These are phyloP conservation scores for Zaprionus ghesquierei DNA, from an alignment of 1,140 invertebrate genomes.

Conservation along the genomic window DNA sequence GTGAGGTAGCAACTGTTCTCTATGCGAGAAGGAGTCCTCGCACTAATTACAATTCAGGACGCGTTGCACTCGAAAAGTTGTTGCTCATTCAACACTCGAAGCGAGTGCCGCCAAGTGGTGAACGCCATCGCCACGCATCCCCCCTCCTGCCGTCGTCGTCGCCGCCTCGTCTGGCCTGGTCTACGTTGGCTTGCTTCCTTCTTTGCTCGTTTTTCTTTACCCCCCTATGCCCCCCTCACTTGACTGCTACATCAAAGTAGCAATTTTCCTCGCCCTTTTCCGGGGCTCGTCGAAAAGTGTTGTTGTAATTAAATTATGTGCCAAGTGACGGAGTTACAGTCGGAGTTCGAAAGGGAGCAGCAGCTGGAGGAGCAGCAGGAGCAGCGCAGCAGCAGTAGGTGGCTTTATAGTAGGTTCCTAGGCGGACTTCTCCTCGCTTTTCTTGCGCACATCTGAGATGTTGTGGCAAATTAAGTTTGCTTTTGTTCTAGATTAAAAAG, in stretches of 20 bases:
- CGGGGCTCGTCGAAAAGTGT: constrained; percentile 21
- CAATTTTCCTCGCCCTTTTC: constrained; percentile 20
- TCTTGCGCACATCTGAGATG: constrained; percentile 43
- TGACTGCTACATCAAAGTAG: constrained; percentile 41
- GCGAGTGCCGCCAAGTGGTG: constrained; percentile 32
- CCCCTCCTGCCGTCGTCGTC: neutral
- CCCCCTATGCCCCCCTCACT: neutral
- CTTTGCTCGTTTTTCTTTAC: neutral
- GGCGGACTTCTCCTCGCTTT: constrained; percentile 12
- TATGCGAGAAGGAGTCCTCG: neutral
- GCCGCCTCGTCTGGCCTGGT: neutral
- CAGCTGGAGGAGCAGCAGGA: neutral
- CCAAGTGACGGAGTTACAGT: constrained; percentile 45
- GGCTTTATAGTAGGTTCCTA: neutral
- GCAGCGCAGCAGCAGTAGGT: neutral
- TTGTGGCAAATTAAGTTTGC: constrained; percentile 60
- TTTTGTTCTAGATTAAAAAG: constrained; percentile 61
- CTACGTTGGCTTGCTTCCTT: neutral
- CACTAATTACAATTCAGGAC: constrained; percentile 59
- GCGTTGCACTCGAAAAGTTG: constrained; percentile 54
- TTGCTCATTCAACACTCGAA: constrained; percentile 57
- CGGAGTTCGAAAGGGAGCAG: constrained; percentile 1
- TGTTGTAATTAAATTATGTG: constrained; percentile 61
- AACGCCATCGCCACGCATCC: neutral
- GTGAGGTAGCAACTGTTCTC: neutral